These are phyloP conservation scores for Prolemur simus DNA, from an alignment of 2,113 vertebrate species.

Conservation along the genomic window DNA sequence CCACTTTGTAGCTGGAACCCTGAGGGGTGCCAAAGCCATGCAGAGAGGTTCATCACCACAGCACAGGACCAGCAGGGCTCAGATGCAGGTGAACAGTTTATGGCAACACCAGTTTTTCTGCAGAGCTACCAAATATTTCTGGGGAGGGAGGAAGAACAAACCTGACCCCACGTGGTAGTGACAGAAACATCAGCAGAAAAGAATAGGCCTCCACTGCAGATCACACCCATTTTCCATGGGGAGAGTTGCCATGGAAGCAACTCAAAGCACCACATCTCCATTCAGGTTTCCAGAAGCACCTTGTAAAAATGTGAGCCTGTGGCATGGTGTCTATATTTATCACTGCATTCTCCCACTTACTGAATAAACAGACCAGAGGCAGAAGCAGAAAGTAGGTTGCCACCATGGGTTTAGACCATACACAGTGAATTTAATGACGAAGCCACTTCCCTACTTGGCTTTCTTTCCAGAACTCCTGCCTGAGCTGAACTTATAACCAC, in stretches of 20 bases:
- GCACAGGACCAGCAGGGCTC: not conserved
- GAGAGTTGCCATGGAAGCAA: not conserved
- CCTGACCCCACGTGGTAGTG: not conserved
- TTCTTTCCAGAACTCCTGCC: not conserved
- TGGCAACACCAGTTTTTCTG: not conserved
- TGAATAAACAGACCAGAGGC: slow-evolving; percentile 15
- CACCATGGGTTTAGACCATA: not conserved
- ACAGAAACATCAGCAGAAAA: slow-evolving; percentile 25
- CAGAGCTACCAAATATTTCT: not conserved
- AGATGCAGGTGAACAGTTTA: not conserved
- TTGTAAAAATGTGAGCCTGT: not conserved
- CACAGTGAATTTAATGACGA: not conserved
- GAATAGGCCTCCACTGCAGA: not conserved
- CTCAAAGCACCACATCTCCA: not conserved
- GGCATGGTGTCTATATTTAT: not conserved
- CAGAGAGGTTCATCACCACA: not conserved
- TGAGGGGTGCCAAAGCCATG: not conserved
- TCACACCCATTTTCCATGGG: not conserved
- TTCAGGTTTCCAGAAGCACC: slow-evolving; percentile 38
- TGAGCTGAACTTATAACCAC: not conserved
- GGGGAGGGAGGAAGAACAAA: not conserved
- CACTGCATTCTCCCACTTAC: not conserved
- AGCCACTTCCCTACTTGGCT: not conserved
- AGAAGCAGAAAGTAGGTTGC: slow-evolving; percentile 13
- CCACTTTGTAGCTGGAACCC: not conserved